These are phyloP conservation scores for Athetis lepigone DNA, from an alignment of 2,888 invertebrate genomes.

Conservation along the genomic window DNA sequence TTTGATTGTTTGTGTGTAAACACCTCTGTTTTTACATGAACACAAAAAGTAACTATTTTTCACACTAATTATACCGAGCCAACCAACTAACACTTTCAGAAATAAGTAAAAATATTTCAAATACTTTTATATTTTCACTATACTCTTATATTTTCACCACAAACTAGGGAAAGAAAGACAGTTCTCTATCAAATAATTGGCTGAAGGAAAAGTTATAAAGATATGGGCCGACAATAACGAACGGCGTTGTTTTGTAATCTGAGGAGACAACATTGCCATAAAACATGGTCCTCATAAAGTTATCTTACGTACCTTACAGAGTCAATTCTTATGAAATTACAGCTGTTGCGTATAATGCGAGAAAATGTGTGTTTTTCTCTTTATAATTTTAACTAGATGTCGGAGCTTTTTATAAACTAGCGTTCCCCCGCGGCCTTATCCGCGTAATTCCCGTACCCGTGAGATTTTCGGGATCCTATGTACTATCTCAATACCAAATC, in stretches of 20 bases:
- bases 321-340: slow-evolving; percentile 6
- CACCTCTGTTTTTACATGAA: too few species aligned
- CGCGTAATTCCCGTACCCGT: too few species aligned
- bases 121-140: slow-evolving; percentile 9
- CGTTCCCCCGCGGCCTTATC: too few species aligned
- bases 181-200: slow-evolving; percentile 51
- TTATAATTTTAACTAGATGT: not conserved
- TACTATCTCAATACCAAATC: too few species aligned
- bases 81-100: too few species aligned
- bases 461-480: too few species aligned
- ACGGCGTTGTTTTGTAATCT: slow-evolving; percentile 53
- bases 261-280: slow-evolving; percentile 41
- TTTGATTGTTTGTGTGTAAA: too few species aligned
- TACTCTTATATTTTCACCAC: slow-evolving; percentile 11
- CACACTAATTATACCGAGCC: too few species aligned
- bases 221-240: slow-evolving; percentile 33
- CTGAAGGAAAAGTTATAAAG: slow-evolving; percentile 39
- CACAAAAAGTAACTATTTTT: too few species aligned
- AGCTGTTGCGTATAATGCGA: not conserved
- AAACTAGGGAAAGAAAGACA: slow-evolving; percentile 16
- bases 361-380: not conserved
- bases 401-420: too few species aligned
- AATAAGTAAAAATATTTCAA: too few species aligned
- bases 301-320: slow-evolving; percentile 7
- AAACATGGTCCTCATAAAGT: slow-evolving; percentile 20